A percentile compares a stretch with the other conserved stretches of the same genome.
Conservation (phyloP, 1,140 invertebrate species). For the Heliconius congener region DNA sequence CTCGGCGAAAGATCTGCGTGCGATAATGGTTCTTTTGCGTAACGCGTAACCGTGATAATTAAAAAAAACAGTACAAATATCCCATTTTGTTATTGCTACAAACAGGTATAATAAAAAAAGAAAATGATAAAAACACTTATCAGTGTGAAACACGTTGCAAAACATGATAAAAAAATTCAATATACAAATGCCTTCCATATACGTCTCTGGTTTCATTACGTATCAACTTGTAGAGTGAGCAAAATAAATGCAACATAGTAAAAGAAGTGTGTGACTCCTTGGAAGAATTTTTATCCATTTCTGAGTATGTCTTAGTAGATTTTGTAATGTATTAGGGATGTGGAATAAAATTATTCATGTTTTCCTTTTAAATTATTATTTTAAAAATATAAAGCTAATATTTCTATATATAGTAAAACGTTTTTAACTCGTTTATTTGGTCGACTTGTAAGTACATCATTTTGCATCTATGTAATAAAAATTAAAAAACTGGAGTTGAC, state of each 20-base stretch:
- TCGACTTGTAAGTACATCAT: no score
- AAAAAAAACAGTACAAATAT: no score
- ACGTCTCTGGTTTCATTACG: background rate
- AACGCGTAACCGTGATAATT: no score
- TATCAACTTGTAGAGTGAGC: background rate
- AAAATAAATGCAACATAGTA: background rate
- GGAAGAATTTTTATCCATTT: background rate
- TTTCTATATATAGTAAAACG: no score
- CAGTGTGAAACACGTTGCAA: constrained; percentile 1
- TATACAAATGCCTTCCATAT: background rate
- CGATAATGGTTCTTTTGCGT: no score
- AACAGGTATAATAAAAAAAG: background rate
- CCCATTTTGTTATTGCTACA: background rate
- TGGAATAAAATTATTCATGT: background rate
- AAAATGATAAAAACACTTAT: background rate
- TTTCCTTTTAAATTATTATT: no score
- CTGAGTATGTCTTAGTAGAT: background rate
- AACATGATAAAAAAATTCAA: background rate
- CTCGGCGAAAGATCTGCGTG: no score
- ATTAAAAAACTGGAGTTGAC: no score
- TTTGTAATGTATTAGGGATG: background rate
- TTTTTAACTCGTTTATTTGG: no score
- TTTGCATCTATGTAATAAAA: no score
- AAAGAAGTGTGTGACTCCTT: background rate
- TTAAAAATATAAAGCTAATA: no score